phyloP scores from a whole-genome alignment of 2,113 vertebrate species.

The Calonectris borealis region DNA sequence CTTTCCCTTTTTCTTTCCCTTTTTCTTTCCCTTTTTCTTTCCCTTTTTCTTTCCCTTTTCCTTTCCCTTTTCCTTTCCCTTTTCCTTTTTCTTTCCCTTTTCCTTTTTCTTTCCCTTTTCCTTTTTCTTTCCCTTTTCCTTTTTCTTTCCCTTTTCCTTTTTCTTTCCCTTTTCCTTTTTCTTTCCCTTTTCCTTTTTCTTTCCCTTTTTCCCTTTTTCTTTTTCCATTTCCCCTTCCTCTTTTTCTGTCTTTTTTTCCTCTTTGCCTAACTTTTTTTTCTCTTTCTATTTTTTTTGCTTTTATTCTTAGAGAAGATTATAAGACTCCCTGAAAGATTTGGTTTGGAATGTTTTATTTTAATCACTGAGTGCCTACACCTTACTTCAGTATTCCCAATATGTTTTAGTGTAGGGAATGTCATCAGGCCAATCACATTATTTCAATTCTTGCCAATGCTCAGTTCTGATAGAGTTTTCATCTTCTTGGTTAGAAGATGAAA shows the following conservation, averaged over 20 bases:
- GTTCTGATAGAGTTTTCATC: neutral
- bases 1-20: too few species aligned
- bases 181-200: too few species aligned
- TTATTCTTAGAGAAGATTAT: neutral
- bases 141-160: neutral
- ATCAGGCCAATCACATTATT: neutral
- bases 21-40: neutral
- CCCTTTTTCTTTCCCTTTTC: neutral
- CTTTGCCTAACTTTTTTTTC: too few species aligned
- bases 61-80: too few species aligned
- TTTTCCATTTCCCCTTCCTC: fast-evolving
- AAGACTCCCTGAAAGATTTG: neutral
- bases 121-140: neutral
- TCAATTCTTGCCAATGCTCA: neutral
- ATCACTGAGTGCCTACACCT: neutral
- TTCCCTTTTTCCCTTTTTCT: too few species aligned
- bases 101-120: too few species aligned
- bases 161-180: too few species aligned
- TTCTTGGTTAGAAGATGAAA: neutral
- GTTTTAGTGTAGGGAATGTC: neutral
- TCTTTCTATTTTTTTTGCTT: too few species aligned
- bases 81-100: too few species aligned
- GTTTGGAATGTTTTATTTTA: neutral
- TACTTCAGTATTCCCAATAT: neutral
- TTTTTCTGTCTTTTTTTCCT: too few species aligned